Evolutionary conservation across 2,113 vertebrate genomes (phyloP).

Genomic region (Oncorhynchus nerka): DNA sequence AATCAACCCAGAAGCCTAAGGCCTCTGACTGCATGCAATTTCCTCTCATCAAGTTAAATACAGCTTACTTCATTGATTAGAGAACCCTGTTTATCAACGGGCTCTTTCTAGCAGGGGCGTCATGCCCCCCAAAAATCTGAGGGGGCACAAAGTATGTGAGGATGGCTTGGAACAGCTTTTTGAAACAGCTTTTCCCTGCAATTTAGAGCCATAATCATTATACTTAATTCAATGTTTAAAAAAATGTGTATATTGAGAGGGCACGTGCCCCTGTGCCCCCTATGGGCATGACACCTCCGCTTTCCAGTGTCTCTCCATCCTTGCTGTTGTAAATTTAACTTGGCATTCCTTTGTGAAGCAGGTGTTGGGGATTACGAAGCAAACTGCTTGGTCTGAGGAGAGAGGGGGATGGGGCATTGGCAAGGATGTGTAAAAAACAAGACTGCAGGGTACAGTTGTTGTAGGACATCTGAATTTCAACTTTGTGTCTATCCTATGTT

Average conservation of each 20-base stretch:
- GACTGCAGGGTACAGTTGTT: constrained; percentile 39
- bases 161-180: too few species aligned
- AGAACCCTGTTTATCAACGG: constrained; percentile 56
- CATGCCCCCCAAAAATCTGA: too few species aligned
- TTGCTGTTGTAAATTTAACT: constrained; percentile 70
- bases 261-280: too few species aligned
- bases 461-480: constrained; percentile 59
- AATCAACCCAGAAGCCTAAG: neutral
- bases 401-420: constrained; percentile 7
- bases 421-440: constrained; percentile 27
- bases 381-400: constrained; percentile 23
- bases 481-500: constrained; percentile 34
- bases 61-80: neutral
- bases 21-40: neutral
- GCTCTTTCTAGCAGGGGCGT: constrained; percentile 41
- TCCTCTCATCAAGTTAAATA: neutral
- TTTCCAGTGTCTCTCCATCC: constrained; percentile 32
- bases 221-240: too few species aligned
- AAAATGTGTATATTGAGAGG: too few species aligned
- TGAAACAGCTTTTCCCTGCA: too few species aligned
- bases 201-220: too few species aligned
- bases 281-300: too few species aligned
- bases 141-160: too few species aligned
- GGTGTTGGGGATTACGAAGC: constrained; percentile 65
- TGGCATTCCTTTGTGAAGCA: constrained; percentile 66